Base-by-base conservation (phyloP, 2,797 vertebrate species). In the Sitta carolinensis region DNA sequence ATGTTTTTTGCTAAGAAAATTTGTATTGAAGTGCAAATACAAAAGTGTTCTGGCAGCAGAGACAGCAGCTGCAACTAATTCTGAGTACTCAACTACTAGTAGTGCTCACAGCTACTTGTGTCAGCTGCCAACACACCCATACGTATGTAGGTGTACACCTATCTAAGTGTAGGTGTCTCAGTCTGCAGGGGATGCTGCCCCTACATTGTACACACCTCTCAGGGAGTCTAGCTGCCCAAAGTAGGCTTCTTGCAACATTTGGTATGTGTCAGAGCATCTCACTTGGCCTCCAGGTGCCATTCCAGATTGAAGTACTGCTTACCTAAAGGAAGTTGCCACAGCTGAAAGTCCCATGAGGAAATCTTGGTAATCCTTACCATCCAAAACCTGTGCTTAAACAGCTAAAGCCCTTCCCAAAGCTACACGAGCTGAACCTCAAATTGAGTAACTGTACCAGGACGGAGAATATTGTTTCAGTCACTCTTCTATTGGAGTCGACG, bases 251-350 rank as follows among this genome's bases (percentile, higher is more conserved):
- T 43, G 7, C 25, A 93, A 16, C 4, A 8, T 23, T 34, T 52
- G 14, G 1, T 10, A 4, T 1, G 3, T 43, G 47, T 3, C 26
- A 58, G 16, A 19, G 29, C 15, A 16, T 40, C 38, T 59, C 32
- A 5, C 9, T 36, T 13, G 40, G 40, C 15, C 64, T 85, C 34
- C 52, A 63, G 22, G 22, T 80, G 42, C 45, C 26, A 5, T 34
- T 74, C 40, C 26, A 42, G 66, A 81, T 42, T 34, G 12, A 4
- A 25, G 1, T 30, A 7, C 10, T 0, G 3, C 29, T 51, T 47
- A 4, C 25, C 19, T 40, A 13, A 30, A 20, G 7, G n/a, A n/a
- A 2, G 0, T 10, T 55, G 8, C 13, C n/a, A 3, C 6, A 40
- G n/a, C 23, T 72, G 54, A 12, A 2, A 34, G 9, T 22, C 9